Evolutionary conservation across 1,140 invertebrate species (phyloP), one percentile per base, ranked within the genome.

Genomic region (Procambarus clarkii): DNA sequence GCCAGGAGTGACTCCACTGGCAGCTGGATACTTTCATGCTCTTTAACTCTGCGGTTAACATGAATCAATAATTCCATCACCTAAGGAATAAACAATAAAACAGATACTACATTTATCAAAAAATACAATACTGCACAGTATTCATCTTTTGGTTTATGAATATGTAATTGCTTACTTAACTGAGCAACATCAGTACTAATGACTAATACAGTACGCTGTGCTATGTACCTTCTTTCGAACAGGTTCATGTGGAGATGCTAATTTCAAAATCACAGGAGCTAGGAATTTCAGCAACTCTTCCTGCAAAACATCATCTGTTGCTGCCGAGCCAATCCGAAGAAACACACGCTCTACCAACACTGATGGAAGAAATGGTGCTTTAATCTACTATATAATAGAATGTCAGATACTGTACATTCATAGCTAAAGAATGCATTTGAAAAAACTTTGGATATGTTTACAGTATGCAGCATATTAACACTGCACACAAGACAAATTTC

Each of bases 1-100:
- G 96, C 95, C 18, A 99, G 94, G 4, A 99, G 95, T 21, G 96
- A 96, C 93, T 98, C 96, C n/a, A 99, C 96, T 4, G 98, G 98
- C 46, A 99, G 95, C 94, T 98, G 97, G 2, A 99, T 97, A 94
- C 96, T 95, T 9, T 97, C 96, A 76, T 98, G 95, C 93, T 97
- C 98, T 94, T 98, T 98, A 34, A 98, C 95, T 88, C 98, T 95
- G 94, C 97, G 97, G 94, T 98, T 99, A 46, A 99, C 97, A 94
- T 99, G 98, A 84, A 98, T 97, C 44, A 99, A 94, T n/a, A 99
- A 95, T 94, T 99, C 98, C 96, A 99, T 98, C 11, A 99, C 97
- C 96, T 98, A 95, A 13, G 86, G 92, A 85, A 81, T 92, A 89
- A 69, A 89, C 69, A 89, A 87, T 13, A 54, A 54, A 9, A 54